Evolutionary conservation across 2,113 vertebrate species (phyloP), one percentile per base, ranked within the genome.

Genomic region (Erinaceus europaeus): DNA sequence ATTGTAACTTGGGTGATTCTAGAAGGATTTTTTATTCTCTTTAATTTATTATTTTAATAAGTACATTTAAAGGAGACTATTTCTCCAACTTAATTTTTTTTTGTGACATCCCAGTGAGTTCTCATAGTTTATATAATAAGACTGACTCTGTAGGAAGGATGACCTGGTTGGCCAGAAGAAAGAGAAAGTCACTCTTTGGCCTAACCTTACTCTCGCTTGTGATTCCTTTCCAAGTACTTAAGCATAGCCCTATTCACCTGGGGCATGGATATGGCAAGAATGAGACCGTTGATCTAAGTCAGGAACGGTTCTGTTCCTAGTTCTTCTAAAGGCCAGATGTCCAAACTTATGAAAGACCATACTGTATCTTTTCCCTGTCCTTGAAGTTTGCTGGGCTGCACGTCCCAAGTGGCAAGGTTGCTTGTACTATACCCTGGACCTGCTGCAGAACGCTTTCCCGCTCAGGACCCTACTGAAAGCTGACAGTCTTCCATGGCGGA

Each of bases 21-120:
- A 23, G 42, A 64, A 90, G 40, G 71, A 74, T 69, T 88, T n/a
- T 88, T 90, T 80, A 90, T 44, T 88, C 40, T 59, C n/a, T 69
- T 88, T 90, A 90, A 90, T 61, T 57, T 77, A 88, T 93, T 92
- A 75, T 91, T 93, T 94, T 94, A 92, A 94, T 92, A 88, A 86
- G 44, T 72, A 80, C 83, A 90, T 73, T 80, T 91, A 83, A 80
- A 40, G 17, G 18, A 86, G 29, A 88, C 20, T 65, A 59, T 88
- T 92, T 93, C 59, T 92, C 52, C 34, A 90, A 17, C 4, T 80
- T 90, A 90, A 91, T 86, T 95, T 80, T 20, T n/a, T 86, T 88
- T 74, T 71, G 32, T 69, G 36, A 78, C 68, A 86, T 88, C 83
- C 83, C 46, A 84, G 4, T 13, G 25, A 86, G 29, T 90, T 13